Evolutionary conservation across 2,113 vertebrate genomes (phyloP), one percentile per base, ranked within the genome.

Genomic region (Cottus gobio): DNA sequence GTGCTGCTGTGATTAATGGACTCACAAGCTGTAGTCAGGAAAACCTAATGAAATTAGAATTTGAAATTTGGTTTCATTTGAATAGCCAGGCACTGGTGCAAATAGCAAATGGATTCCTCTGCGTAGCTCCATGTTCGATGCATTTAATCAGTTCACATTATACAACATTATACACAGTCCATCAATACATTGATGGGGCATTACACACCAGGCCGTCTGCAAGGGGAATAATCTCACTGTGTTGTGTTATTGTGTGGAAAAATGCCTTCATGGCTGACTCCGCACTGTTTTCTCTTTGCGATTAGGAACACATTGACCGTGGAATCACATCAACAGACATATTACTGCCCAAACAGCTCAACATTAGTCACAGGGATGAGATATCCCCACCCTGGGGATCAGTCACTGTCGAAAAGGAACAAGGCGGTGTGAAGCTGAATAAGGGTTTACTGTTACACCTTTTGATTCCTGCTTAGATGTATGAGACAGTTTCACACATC

Each of bases 21-120:
- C 89, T 80, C 70, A 70, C 80, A 85, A 82, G 77, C 50, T 71
- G 54, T 37, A 80, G 63, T 80, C 54, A 72, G 69, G 86, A 82
- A 90, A 70, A 68, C 18, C 44, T 84, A 89, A 92, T 89, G 84
- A 92, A 86, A 93, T 91, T 91, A 83, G 75, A 91, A 92, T 92
- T 91, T 93, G 57, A 91, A 87, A 93, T 91, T 75, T 52, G 13
- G 46, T 83, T 73, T 78, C 42, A 90, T 91, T 90, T 86, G 68
- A 92, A 90, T 89, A 83, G 68, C 34, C 73, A 63, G 46, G 58
- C 78, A 12, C 77, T 22, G 46, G 65, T 62, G 54, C 54, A 77
- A 83, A 89, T 58, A 56, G 42, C 64, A 83, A 82, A 90, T 91
- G 42, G 26, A 87, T 90, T 75, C 39, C 3, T 68, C 39, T 42